A percentile compares a stretch with the other conserved stretches of the same genome.
Evolutionary conservation across 2,113 vertebrate genomes (phyloP).

Genomic region (Dinomys branickii): DNA sequence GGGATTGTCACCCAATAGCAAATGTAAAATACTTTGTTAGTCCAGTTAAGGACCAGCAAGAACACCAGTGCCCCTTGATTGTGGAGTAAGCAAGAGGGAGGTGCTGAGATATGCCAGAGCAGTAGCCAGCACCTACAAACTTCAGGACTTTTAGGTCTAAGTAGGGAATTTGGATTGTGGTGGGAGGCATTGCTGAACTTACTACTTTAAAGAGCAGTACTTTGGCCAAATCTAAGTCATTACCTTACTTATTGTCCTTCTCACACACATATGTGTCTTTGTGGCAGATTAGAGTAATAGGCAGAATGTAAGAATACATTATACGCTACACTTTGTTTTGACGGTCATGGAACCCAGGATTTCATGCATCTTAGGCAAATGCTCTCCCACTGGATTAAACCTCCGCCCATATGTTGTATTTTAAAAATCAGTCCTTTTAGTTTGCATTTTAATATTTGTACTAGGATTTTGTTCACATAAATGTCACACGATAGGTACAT

Average conservation of each 20-base stretch:
- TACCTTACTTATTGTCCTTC: not conserved
- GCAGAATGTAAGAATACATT: not conserved
- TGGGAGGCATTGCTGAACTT: not conserved
- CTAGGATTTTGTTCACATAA: not conserved
- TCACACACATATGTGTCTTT: not conserved
- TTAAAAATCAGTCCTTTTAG: constrained; percentile 10
- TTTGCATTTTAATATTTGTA: constrained; percentile 36
- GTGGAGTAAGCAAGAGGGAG: not conserved
- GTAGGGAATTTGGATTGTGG: not conserved
- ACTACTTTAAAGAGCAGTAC: not conserved
- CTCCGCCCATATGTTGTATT: not conserved
- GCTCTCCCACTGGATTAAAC: not conserved
- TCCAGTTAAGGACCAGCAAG: not conserved
- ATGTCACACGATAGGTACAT: not conserved
- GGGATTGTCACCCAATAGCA: not conserved
- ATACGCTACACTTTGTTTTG: not conserved
- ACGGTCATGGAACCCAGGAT: not conserved
- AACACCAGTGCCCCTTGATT: not conserved
- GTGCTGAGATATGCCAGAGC: not conserved
- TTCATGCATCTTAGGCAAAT: not conserved
- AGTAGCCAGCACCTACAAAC: not conserved
- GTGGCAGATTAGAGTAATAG: not conserved
- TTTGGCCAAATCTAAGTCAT: not conserved
- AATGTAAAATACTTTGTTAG: not conserved
- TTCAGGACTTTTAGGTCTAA: not conserved